These are phyloP conservation scores for Orthosia gracilis DNA, from an alignment of 2,888 invertebrate species.

Conservation along the genomic window DNA sequence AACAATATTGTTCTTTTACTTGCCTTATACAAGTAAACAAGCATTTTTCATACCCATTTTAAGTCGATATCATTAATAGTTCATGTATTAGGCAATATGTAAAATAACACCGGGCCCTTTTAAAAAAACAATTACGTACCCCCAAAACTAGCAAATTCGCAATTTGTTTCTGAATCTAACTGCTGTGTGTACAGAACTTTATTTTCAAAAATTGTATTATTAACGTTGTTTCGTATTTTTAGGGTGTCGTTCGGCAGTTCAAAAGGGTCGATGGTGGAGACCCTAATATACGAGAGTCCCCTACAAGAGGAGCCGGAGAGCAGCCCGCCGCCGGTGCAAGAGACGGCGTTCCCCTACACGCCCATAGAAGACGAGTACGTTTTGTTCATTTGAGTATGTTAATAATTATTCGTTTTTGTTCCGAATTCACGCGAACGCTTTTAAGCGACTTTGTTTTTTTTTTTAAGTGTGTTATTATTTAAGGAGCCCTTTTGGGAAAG, in stretches of 20 bases:
- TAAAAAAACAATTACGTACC: too few relatives aligned
- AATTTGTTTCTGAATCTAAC: constrained; percentile 22
- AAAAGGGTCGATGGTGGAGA: constrained; percentile 98
- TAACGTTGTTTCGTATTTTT: constrained; percentile 67
- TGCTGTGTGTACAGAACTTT: constrained; percentile 2
- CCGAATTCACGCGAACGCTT: constrained; percentile 69
- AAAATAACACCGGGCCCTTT: too few relatives aligned
- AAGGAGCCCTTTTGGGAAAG: neutral
- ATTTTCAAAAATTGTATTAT: constrained; percentile 2
- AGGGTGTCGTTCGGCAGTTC: constrained; percentile 98
- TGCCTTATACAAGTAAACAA: too few relatives aligned
- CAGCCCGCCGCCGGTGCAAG: constrained; percentile 91
- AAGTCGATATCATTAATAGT: neutral
- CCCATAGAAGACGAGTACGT: constrained; percentile 92
- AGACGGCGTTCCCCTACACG: constrained; percentile 87
- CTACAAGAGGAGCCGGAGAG: constrained; percentile 95
- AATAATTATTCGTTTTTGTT: constrained; percentile 78
- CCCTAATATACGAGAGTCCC: constrained; percentile 96
- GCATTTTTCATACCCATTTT: too few relatives aligned
- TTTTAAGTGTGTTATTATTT: neutral
- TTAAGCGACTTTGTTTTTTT: constrained; percentile 39
- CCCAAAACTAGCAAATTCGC: neutral
- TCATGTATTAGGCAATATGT: neutral
- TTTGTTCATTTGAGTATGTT: constrained; percentile 85
- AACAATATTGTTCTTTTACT: too few relatives aligned